Conservation (phyloP, 2,113 vertebrate genomes). For the Cyphomyrus plagiostoma region DNA sequence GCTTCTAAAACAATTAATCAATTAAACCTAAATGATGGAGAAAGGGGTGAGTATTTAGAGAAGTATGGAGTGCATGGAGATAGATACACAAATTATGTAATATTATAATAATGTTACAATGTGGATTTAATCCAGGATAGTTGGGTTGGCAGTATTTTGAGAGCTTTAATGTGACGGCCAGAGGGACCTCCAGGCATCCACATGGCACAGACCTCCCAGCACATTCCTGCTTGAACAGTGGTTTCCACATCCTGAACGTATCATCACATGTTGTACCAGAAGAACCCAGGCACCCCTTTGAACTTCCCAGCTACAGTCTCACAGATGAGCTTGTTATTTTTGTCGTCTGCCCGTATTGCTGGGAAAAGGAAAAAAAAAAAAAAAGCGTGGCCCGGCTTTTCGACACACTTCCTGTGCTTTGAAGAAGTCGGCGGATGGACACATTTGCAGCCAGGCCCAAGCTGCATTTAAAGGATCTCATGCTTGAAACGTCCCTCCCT, state of each 20-base stretch:
- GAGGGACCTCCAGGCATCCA: slow-evolving; percentile 17
- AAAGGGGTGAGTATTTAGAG: neutral
- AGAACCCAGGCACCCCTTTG: slow-evolving; percentile 56
- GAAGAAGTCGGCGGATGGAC: slow-evolving; percentile 65
- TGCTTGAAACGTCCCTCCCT: neutral
- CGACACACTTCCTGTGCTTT: slow-evolving; percentile 73
- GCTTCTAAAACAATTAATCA: neutral
- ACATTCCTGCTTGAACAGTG: slow-evolving; percentile 43
- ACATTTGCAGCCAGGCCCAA: slow-evolving; percentile 50
- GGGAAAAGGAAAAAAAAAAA: slow-evolving; percentile 36
- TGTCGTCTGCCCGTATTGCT: slow-evolving; percentile 53
- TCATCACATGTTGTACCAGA: slow-evolving; percentile 51
- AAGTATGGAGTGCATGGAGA: neutral
- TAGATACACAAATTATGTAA: neutral
- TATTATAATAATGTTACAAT: neutral
- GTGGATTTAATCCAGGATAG: neutral
- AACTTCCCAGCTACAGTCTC: slow-evolving; percentile 58
- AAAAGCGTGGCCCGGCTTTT: slow-evolving; percentile 51
- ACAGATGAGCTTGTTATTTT: slow-evolving; percentile 65
- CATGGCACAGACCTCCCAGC: slow-evolving; percentile 24
- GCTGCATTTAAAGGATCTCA: slow-evolving; percentile 40
- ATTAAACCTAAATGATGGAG: neutral
- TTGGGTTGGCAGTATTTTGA: neutral
- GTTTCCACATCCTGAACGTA: slow-evolving; percentile 55
- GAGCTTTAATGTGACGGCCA: neutral